phyloP scores from a whole-genome alignment of 1,140 invertebrate species.

The Mercenaria mercenaria region DNA sequence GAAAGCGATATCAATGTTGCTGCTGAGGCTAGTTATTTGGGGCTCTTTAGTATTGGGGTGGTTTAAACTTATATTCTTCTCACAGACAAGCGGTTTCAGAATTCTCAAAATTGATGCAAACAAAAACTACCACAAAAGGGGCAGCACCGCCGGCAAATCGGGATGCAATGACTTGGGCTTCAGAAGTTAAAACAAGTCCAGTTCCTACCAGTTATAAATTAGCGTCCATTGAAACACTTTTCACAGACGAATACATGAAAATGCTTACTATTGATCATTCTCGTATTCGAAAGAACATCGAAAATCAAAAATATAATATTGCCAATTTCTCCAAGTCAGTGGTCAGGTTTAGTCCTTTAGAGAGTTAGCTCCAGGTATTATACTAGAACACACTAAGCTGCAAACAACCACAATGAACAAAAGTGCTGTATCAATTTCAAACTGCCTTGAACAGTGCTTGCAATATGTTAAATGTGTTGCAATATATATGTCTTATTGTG shows the following conservation, averaged over 20 bases:
- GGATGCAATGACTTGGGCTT: constrained; percentile 39
- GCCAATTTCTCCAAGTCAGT: no score
- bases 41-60: constrained; percentile 31
- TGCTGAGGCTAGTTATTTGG: constrained; percentile 33
- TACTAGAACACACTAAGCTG: no score
- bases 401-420: no score
- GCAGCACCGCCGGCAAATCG: constrained; percentile 39
- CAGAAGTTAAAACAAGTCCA: constrained; percentile 5
- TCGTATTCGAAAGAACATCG: background rate
- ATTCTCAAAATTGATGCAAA: constrained; percentile 18
- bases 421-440: no score
- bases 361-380: no score
- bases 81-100: background rate
- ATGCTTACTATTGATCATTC: background rate
- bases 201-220: no score
- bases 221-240: no score
- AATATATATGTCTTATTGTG: no score
- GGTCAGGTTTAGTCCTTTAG: no score
- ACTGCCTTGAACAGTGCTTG: no score
- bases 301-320: background rate
- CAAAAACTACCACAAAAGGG: constrained; percentile 22
- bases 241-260: background rate
- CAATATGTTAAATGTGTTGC: no score
- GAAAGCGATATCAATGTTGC: background rate
- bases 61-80: background rate